phyloP scores from a whole-genome alignment of 2,888 invertebrate species.

The Perdita meconis region DNA sequence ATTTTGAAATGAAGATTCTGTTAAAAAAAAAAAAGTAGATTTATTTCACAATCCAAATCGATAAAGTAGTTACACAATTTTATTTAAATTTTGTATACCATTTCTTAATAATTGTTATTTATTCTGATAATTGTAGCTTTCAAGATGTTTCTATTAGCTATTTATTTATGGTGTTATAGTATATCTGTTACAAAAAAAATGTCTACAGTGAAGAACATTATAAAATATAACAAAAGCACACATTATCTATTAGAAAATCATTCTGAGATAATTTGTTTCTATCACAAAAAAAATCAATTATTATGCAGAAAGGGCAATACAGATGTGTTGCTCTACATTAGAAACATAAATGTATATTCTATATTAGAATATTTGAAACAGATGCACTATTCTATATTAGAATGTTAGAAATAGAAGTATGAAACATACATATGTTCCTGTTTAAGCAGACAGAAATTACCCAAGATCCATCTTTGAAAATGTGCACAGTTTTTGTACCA shows the following conservation, averaged over 20 bases:
- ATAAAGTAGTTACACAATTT: background rate
- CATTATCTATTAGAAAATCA: background rate
- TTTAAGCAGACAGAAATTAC: no score
- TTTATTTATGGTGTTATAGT: background rate
- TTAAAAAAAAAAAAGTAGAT: background rate
- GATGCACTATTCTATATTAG: no score
- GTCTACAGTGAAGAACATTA: background rate
- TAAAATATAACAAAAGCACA: background rate
- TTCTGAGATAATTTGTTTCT: background rate
- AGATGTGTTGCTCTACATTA: no score
- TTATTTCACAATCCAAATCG: background rate
- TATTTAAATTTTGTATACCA: background rate
- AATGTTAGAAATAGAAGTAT: no score
- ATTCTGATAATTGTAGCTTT: background rate
- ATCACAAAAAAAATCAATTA: no score
- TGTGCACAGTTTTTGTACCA: no score
- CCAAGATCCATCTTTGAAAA: no score
- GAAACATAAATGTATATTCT: no score
- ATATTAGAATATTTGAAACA: no score
- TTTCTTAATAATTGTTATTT: background rate
- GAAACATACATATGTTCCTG: no score
- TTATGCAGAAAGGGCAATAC: no score
- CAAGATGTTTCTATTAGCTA: background rate
- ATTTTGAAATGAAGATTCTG: background rate
- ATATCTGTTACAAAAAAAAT: background rate